Evolutionary conservation across 2,888 invertebrate genomes (phyloP), one percentile per base, ranked within the genome.

Genomic region (Cremastobaeus sp.): DNA sequence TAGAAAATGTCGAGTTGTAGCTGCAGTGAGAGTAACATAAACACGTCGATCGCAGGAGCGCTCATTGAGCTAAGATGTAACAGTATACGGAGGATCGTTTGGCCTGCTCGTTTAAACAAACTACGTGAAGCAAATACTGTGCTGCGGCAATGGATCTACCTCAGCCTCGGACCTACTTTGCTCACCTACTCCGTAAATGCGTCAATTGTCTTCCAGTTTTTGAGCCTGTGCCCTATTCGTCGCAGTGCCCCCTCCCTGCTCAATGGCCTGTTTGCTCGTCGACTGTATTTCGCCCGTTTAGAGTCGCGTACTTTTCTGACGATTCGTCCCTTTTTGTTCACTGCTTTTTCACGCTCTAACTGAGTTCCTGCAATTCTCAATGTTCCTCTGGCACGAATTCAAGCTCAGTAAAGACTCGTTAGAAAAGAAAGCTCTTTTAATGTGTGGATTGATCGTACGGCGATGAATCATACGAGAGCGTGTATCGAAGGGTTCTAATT

Each of bases 351-450:
- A 47, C 39, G 45, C 39, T 48, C 37, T 45, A 39, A 37, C 43
- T 52, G 35, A 62, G 48, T 52, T 54, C 74, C 60, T 72, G 39
- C 71, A 60, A 74, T 69, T 66, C 76, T 69, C 64, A 80, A 78
- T 75, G 77, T 77, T 79, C 72, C 75, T 71, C 76, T 69, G 75
- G 76, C 79, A 77, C 81, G 77, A 80, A 81, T 78, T 77, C 77
- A 73, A 72, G 74, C 78, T 79, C 76, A 77, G 81, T 78, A 74
- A 78, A 79, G 79, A 77, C 78, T 80, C 79, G 77, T 79, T 79
- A 81, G 78, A 59, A 60, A 66, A 65, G 72, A 78, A 76, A 77
- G 76, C 76, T 50, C 66, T 57, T 54, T 68, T 75, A 39, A 78
- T 74, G 76, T 74, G 72, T 68, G 32, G 71, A 59, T 62, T 55